Evolutionary conservation across 1,140 invertebrate species (phyloP).

Genomic region (Ephestia elutella): DNA sequence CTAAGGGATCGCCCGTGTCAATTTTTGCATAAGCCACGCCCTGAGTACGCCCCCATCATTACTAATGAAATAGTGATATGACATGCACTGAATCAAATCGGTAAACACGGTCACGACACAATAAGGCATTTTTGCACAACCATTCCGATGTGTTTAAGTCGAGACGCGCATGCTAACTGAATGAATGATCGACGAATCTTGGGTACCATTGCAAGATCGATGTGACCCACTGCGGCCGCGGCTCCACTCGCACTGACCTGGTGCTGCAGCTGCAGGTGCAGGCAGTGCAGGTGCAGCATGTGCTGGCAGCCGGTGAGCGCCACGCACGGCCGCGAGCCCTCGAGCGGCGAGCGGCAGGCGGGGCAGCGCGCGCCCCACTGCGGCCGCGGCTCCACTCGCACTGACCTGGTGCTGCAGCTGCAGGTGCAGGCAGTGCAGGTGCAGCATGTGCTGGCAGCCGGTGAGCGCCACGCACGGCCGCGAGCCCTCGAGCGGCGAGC

Average conservation of each 20-base stretch:
- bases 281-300: constrained; percentile 85
- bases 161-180: too few relatives aligned
- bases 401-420: constrained; percentile 82
- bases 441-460: constrained; percentile 85
- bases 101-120: too few relatives aligned
- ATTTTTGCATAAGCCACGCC: too few relatives aligned
- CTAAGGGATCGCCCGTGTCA: too few relatives aligned
- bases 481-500: constrained; percentile 73
- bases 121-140: too few relatives aligned
- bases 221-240: constrained; percentile 76
- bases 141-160: too few relatives aligned
- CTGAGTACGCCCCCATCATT: too few relatives aligned
- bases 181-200: too few relatives aligned
- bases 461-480: constrained; percentile 78
- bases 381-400: constrained; percentile 79
- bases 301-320: constrained; percentile 85
- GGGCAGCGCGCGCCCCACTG: constrained; percentile 79
- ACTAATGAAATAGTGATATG: too few relatives aligned
- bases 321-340: constrained; percentile 64
- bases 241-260: constrained; percentile 83
- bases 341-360: constrained; percentile 78
- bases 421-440: constrained; percentile 84
- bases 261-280: constrained; percentile 82
- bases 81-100: too few relatives aligned
- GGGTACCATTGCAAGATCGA: too few relatives aligned